Evolutionary conservation across 2,888 invertebrate genomes (phyloP).

Genomic region (Cephus pygmeus): DNA sequence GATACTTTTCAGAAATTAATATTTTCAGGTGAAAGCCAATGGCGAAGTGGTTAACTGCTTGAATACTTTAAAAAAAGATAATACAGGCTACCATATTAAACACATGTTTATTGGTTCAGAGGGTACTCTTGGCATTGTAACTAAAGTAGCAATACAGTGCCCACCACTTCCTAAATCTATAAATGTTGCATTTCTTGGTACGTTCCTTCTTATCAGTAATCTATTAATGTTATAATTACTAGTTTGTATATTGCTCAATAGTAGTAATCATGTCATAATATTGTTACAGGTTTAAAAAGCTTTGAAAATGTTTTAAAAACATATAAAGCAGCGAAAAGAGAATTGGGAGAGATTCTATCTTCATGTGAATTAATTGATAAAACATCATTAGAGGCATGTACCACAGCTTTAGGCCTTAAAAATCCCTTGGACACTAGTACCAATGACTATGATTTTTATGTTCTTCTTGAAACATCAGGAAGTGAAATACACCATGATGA

Average conservation of each 20-base stretch:
- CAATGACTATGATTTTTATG: conserved; percentile 78
- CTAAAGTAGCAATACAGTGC: conserved; percentile 91
- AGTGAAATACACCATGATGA: conserved; percentile 86
- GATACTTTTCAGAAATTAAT: not conserved
- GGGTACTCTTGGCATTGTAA: conserved; percentile 94
- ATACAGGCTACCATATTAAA: conserved; percentile 96
- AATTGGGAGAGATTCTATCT: conserved; percentile 90
- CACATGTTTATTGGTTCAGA: conserved; percentile 98
- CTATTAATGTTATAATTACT: not conserved
- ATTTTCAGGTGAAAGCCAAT: conserved; percentile 79
- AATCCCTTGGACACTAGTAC: conserved; percentile 58
- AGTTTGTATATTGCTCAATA: not conserved
- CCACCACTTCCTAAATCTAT: conserved; percentile 85
- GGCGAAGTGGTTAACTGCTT: conserved; percentile 89
- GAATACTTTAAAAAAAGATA: conserved; percentile 92
- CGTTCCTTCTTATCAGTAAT: conserved; percentile 29
- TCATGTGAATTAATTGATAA: conserved; percentile 96
- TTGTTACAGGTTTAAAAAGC: conserved; percentile 74
- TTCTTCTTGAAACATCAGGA: conserved; percentile 89
- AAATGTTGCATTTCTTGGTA: conserved; percentile 91
- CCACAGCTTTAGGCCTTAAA: conserved; percentile 72
- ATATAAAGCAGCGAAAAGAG: conserved; percentile 78
- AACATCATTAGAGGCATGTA: conserved; percentile 76
- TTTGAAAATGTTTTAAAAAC: conserved; percentile 84
- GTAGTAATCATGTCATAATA: not conserved